Percentiles rank a stretch among this genome's conserved stretches.
These are phyloP conservation scores for Callorhinus ursinus DNA, from an alignment of 2,113 vertebrate species.

Conservation along the genomic window DNA sequence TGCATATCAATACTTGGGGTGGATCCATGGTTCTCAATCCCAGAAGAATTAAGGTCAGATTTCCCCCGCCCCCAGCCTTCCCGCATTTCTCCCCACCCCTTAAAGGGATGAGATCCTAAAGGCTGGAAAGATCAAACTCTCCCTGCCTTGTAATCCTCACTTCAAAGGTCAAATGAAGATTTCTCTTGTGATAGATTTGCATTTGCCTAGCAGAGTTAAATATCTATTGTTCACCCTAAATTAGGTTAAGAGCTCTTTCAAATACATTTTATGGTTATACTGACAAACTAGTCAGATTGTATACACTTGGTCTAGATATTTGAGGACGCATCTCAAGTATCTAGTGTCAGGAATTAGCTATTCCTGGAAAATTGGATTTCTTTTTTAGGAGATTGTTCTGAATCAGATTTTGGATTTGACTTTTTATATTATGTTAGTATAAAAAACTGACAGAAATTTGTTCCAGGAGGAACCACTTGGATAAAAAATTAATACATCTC, in stretches of 20 bases:
- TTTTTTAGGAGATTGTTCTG: neutral
- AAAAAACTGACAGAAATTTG: neutral
- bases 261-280: neutral
- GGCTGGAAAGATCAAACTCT: neutral
- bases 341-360: neutral
- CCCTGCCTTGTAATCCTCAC: neutral
- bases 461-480: neutral
- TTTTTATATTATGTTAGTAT: constrained; percentile 19
- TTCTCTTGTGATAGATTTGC: neutral
- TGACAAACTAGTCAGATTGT: neutral
- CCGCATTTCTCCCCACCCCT: accelerated
- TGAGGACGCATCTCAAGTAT: neutral
- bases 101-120: neutral
- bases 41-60: neutral
- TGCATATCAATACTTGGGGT: neutral
- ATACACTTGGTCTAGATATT: neutral
- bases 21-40: neutral
- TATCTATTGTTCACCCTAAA: neutral
- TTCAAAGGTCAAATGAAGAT: neutral
- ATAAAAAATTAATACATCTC: neutral
- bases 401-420: neutral
- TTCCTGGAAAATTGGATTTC: neutral
- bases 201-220: neutral
- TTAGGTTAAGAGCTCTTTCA: neutral
- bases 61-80: neutral